These are phyloP conservation scores for Protobothrops flavoviridis DNA, from an alignment of 2,113 vertebrate genomes.

Conservation along the genomic window DNA sequence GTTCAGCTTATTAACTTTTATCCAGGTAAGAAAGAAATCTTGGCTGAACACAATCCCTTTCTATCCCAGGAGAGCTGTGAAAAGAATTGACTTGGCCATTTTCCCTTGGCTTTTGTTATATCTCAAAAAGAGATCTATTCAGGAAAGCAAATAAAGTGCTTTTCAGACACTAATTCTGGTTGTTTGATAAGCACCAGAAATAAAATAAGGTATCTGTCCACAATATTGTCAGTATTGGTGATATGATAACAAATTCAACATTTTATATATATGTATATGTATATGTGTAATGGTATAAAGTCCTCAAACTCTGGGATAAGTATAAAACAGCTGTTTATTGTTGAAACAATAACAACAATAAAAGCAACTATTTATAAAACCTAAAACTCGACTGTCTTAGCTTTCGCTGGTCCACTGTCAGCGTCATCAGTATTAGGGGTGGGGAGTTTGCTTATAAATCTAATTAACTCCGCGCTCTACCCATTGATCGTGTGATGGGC, in stretches of 20 bases:
- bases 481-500: no score
- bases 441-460: no score
- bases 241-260: not conserved
- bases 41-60: conserved; percentile 10
- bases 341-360: no score
- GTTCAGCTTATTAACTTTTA: conserved; percentile 37
- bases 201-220: conserved; percentile 6
- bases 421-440: no score
- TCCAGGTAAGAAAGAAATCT: conserved; percentile 34
- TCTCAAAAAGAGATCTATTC: conserved; percentile 20
- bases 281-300: no score
- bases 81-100: not conserved
- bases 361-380: no score
- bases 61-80: conserved; percentile 26
- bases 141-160: conserved; percentile 37
- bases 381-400: no score
- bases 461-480: no score
- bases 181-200: conserved; percentile 23
- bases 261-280: no score
- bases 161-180: conserved; percentile 31
- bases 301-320: no score
- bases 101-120: conserved; percentile 26
- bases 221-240: conserved; percentile 44
- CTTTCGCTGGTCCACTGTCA: no score
- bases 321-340: no score